These are phyloP conservation scores for Spinus olivaceus DNA, from an alignment of 2,797 vertebrate genomes.

Conservation along the genomic window DNA sequence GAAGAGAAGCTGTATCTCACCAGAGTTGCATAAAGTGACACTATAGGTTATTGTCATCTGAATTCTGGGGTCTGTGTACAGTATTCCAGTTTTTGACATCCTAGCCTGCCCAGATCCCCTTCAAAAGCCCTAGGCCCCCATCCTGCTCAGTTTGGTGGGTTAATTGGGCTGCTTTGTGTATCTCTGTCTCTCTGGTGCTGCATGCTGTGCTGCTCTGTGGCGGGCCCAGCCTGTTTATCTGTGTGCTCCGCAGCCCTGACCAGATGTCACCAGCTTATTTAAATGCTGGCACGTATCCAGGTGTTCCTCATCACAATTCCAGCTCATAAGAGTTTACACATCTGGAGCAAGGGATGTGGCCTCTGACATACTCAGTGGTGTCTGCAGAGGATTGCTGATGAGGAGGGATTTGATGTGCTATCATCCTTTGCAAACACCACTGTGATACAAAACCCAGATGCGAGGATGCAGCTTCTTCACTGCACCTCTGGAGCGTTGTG, in stretches of 20 bases:
- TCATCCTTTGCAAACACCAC: not conserved
- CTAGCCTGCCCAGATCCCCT: not conserved
- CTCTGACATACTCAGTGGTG: constrained; percentile 21
- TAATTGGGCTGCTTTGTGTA: constrained; percentile 10
- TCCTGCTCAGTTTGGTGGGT: constrained; percentile 2
- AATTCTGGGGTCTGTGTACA: not conserved
- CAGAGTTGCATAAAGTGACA: not conserved
- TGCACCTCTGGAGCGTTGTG: not conserved
- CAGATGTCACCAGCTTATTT: constrained; percentile 53
- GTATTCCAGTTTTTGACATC: not conserved
- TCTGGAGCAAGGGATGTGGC: constrained; percentile 53
- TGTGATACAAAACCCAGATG: not conserved
- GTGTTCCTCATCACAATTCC: not conserved
- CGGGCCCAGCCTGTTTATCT: constrained; percentile 3
- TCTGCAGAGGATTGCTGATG: constrained; percentile 9
- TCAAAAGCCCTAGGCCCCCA: not conserved
- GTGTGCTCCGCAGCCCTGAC: not conserved
- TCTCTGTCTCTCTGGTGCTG: not conserved
- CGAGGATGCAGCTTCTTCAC: not conserved
- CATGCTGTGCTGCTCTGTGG: not conserved
- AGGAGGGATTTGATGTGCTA: not conserved
- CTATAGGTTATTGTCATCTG: not conserved
- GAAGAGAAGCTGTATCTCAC: not conserved
- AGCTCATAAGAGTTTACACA: constrained; percentile 47
- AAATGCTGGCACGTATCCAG: constrained; percentile 38